Base-by-base conservation (phyloP, 2,797 vertebrate genomes). In the Clarias laeviceps region DNA sequence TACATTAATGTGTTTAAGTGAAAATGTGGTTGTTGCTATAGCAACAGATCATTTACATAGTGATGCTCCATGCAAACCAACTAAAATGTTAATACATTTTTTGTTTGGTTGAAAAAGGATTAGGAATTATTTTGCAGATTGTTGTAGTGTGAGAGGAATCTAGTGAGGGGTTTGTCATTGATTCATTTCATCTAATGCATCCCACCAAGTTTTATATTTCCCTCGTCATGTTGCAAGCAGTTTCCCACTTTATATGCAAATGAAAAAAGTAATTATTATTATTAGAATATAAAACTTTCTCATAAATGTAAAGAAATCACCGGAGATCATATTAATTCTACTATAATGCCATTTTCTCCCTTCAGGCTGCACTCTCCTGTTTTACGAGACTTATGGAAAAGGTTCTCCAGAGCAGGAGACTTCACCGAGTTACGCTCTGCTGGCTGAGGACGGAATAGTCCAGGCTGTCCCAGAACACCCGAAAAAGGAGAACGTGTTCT, bases 401-500 rank as follows among this genome's bases (percentile, higher is more conserved):
- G 96, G 91, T 84, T 90, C 92, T 0, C 84, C 87, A 0, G 97
- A 97, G 11, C 96, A 94, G 89, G 95, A 93, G 82, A 90, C 90
- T 0, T 91, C 93, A 22, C 96, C 97, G 2, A 92, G 95, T 61
- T 96, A 95, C 0, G 95, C 96, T 17, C 93, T 99, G 86, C 94
- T 96, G 85, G 96, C 95, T 0, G 96, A 97, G 82, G 97, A 97
- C 91, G 95, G 97, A 89, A 92, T 99, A 2, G 97, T 98, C 34
- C 97, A 99, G 91, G 94, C 97, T 17, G 94, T 97, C 64, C 98
- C 98, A 0, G 98, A 99, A 82, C 97, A 99, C 66, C 97, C 97
- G 20, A 97, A 95, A 92, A 98, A 96, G 88, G 97, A 99, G 68
- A 95, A 97, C 0, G 96, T 99, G 40, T 98, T 99, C 94, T 99